These are phyloP conservation scores for Sepioteuthis lessoniana DNA, from an alignment of 2,888 invertebrate species.

Conservation along the genomic window DNA sequence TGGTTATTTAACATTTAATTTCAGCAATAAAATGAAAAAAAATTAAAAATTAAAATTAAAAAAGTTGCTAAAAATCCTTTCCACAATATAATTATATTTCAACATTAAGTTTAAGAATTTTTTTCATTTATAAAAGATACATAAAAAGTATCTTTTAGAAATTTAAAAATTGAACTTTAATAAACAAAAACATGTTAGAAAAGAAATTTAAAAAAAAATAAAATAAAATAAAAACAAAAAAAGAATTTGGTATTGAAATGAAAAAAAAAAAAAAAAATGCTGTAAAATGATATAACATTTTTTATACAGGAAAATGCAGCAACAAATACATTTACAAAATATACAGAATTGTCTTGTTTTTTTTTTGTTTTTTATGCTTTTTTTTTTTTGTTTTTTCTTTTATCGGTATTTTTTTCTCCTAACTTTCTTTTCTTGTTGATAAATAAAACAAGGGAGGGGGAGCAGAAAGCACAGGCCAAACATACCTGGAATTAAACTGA, in stretches of 20 bases:
- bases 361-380: neutral
- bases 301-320: slow-evolving; percentile 25
- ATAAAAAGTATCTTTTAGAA: no score
- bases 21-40: no score
- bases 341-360: neutral
- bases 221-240: neutral
- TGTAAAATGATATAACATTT: slow-evolving; percentile 33
- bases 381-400: neutral
- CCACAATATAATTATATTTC: neutral
- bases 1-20: neutral
- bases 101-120: neutral
- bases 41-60: no score
- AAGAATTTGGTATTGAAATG: neutral
- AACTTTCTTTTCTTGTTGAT: slow-evolving; percentile 33
- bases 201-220: no score
- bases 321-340: slow-evolving; percentile 33
- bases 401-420: neutral
- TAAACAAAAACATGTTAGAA: neutral
- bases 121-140: no score
- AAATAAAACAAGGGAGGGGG: neutral
- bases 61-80: neutral
- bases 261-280: slow-evolving; percentile 33
- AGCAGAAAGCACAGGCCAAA: neutral
- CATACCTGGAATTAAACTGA: neutral
- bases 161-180: neutral